Conservation (phyloP, 2,797 vertebrate species). For the Sternotherus odoratus region DNA sequence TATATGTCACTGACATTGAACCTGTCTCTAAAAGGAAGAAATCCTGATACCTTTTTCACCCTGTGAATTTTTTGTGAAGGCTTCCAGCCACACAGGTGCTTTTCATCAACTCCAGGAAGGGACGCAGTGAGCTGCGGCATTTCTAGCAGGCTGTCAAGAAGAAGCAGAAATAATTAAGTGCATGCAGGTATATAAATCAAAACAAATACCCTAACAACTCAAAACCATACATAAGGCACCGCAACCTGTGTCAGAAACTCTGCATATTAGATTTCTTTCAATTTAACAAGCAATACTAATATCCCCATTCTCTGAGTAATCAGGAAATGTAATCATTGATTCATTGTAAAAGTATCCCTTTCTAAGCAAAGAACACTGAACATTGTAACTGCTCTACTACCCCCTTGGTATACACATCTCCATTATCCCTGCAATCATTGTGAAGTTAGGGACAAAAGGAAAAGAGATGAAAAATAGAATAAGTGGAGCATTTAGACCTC, state of each 20-base stretch:
- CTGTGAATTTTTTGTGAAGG: neutral
- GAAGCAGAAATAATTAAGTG: conserved; percentile 62
- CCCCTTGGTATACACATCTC: conserved; percentile 6
- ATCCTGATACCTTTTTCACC: neutral
- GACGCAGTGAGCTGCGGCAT: neutral
- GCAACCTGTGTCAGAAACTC: conserved; percentile 38
- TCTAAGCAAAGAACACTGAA: conserved; percentile 27
- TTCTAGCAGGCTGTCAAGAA: conserved; percentile 44
- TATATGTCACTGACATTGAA: conserved; percentile 31
- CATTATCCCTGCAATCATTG: conserved; percentile 30
- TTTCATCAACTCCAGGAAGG: neutral
- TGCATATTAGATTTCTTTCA: conserved; percentile 36
- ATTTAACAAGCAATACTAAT: conserved; percentile 37
- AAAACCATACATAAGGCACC: conserved; percentile 18
- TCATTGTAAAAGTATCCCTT: conserved; percentile 22
- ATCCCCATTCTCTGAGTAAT: conserved; percentile 58
- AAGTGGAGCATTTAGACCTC: neutral
- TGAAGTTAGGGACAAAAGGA: neutral
- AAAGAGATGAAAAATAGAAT: neutral
- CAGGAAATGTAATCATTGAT: conserved; percentile 53
- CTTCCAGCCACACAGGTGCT: neutral
- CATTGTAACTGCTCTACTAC: conserved; percentile 31
- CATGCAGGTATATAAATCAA: neutral
- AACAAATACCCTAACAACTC: conserved; percentile 42
- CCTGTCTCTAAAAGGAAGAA: neutral